Evolutionary conservation across 2,113 vertebrate genomes (phyloP).

Genomic region (Calyptommatus sinebrachiatus): DNA sequence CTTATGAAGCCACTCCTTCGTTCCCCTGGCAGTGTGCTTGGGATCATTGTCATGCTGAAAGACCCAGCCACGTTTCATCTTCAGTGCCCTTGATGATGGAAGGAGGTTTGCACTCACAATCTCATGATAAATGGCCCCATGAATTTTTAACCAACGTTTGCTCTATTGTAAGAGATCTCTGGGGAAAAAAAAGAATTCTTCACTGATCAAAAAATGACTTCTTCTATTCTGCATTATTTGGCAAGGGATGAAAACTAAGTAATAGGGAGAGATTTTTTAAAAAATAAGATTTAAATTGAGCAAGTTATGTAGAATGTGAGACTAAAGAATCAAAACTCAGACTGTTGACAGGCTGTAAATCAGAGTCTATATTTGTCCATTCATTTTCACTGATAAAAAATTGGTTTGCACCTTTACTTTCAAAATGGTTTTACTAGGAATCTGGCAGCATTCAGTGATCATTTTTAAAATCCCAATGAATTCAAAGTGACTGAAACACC

Average conservation of each 20-base stretch:
- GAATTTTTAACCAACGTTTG: too few species aligned
- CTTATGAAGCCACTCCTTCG: too few species aligned
- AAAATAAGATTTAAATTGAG: background rate
- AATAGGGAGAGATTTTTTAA: background rate
- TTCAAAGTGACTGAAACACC: background rate
- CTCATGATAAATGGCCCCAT: too few species aligned
- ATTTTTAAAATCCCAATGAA: background rate
- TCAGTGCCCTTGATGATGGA: too few species aligned
- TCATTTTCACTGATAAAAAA: background rate
- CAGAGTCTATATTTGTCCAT: background rate
- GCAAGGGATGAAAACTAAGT: background rate
- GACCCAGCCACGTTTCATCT: too few species aligned
- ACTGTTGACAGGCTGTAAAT: background rate
- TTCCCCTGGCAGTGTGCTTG: too few species aligned
- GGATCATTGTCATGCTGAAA: too few species aligned
- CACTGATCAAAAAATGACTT: background rate
- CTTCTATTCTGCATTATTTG: background rate
- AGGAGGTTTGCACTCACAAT: too few species aligned
- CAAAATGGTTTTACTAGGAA: background rate
- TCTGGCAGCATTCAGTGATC: background rate
- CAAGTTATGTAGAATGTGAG: background rate
- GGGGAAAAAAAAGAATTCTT: background rate
- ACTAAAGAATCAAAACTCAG: background rate
- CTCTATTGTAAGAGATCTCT: background rate
- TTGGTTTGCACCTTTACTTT: slow-evolving; percentile 1